Evolutionary conservation across 1,140 invertebrate species (phyloP).

Genomic region (Apis laboriosa): DNA sequence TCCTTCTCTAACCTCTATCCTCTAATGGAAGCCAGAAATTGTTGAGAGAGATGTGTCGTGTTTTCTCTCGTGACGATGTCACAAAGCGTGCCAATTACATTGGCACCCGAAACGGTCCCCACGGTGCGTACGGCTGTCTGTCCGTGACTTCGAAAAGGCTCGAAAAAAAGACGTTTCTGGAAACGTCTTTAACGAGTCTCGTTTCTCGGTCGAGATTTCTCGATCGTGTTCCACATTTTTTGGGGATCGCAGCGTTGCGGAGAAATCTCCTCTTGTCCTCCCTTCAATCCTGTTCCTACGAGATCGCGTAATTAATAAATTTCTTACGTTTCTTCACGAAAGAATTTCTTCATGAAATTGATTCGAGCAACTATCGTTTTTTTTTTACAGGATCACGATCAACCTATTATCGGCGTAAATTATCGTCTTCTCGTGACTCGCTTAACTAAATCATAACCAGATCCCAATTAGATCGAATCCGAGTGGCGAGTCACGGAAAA

Average conservation of each 20-base stretch:
- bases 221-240: background rate
- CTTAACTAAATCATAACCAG: constrained; percentile 9
- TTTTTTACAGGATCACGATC: background rate
- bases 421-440: constrained; percentile 18
- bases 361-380: too few species aligned
- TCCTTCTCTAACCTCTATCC: constrained; percentile 5
- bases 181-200: constrained; percentile 27
- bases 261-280: background rate
- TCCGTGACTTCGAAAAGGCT: constrained; percentile 38
- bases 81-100: constrained; percentile 48
- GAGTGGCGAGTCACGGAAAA: constrained; percentile 28
- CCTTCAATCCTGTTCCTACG: too few species aligned
- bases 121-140: constrained; percentile 27
- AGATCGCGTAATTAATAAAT: too few species aligned
- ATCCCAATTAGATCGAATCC: constrained; percentile 11
- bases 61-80: constrained; percentile 24
- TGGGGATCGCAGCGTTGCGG: too few species aligned
- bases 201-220: background rate
- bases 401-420: background rate
- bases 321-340: too few species aligned
- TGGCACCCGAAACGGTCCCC: constrained; percentile 44
- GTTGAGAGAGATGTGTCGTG: constrained; percentile 15
- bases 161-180: background rate
- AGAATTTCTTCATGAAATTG: too few species aligned
- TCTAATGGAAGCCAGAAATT: constrained; percentile 33